phyloP scores from a whole-genome alignment of 1,140 invertebrate genomes.

The Phthorimaea operculella region DNA sequence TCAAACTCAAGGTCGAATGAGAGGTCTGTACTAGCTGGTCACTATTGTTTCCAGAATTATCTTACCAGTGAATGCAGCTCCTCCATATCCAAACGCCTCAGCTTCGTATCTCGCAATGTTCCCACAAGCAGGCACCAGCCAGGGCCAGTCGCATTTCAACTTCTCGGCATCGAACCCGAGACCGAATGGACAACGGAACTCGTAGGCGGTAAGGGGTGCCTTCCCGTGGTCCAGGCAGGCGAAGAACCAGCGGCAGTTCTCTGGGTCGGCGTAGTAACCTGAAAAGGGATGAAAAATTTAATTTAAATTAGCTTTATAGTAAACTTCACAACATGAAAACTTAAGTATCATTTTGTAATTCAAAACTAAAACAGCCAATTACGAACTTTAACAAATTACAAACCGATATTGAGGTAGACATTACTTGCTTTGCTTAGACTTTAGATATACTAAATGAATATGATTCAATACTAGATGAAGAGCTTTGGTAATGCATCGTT shows the following conservation, averaged over 20 bases:
- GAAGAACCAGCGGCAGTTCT: constrained; percentile 89
- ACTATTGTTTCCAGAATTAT: not conserved
- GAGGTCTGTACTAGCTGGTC: too few species aligned
- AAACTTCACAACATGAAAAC: too few species aligned
- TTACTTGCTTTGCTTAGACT: too few species aligned
- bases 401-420: too few species aligned
- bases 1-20: too few species aligned
- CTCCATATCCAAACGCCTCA: constrained; percentile 54
- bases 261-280: constrained; percentile 83
- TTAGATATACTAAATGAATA: too few species aligned
- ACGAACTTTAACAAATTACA: too few species aligned
- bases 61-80: constrained; percentile 50
- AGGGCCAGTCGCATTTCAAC: constrained; percentile 84
- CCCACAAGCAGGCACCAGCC: constrained; percentile 78
- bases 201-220: constrained; percentile 77
- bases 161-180: constrained; percentile 81
- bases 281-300: constrained; percentile 32
- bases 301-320: too few species aligned
- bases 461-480: too few species aligned
- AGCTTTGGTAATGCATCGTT: too few species aligned
- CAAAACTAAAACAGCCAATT: too few species aligned
- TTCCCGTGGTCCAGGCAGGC: constrained; percentile 82
- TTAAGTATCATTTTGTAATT: too few species aligned
- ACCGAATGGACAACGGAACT: constrained; percentile 86
- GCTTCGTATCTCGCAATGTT: constrained; percentile 62